phyloP scores from a whole-genome alignment of 2,797 vertebrate genomes.

The Hippopotamyrus pictus region DNA sequence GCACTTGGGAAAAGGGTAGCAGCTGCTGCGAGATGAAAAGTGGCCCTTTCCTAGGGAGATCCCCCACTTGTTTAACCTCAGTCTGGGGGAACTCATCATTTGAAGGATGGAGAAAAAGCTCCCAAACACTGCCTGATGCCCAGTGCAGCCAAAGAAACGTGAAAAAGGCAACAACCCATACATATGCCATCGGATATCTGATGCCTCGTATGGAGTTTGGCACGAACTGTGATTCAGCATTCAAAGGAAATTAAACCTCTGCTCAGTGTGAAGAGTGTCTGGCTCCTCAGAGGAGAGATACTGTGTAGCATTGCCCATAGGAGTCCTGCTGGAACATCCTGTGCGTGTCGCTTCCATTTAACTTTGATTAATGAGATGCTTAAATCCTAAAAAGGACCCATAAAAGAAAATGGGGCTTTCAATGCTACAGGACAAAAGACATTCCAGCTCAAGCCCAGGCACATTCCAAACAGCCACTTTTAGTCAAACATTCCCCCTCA shows the following conservation, averaged over 20 bases:
- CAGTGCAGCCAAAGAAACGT: neutral
- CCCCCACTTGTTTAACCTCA: neutral
- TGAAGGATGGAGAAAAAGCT: neutral
- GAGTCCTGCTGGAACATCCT: neutral
- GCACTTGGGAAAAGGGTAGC: neutral
- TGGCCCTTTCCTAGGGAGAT: neutral
- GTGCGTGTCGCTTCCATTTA: neutral
- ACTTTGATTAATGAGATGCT: conserved; percentile 13
- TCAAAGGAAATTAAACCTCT: neutral
- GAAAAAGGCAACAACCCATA: neutral
- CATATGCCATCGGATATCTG: neutral
- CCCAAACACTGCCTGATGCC: neutral
- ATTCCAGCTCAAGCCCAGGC: conserved; percentile 21
- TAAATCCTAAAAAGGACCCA: neutral
- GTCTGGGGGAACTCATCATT: neutral
- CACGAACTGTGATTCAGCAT: neutral
- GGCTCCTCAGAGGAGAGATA: neutral
- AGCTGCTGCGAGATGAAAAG: neutral
- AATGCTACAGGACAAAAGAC: neutral
- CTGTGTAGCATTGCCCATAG: neutral
- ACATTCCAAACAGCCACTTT: conserved; percentile 17
- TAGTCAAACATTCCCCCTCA: conserved; percentile 15
- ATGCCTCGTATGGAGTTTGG: neutral
- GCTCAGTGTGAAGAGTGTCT: neutral
- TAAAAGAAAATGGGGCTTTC: conserved; percentile 10